Percentiles rank a stretch among this genome's conserved stretches.
Evolutionary conservation across 2,113 vertebrate species (phyloP).

Genomic region (Semnornis frantzii): DNA sequence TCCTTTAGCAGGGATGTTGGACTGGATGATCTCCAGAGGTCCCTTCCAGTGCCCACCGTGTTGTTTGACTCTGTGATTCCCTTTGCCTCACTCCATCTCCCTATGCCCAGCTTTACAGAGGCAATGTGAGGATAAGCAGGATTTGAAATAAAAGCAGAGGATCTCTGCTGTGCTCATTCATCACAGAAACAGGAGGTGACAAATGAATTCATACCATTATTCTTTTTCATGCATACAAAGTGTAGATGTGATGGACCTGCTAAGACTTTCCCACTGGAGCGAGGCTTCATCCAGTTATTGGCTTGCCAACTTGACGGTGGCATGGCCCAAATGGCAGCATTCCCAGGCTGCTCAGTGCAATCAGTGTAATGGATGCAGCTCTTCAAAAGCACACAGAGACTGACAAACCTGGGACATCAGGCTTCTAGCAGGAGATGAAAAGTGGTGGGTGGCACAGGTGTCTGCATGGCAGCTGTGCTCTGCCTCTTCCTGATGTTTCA

Average conservation of each 20-base stretch:
- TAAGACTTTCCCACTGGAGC: background rate
- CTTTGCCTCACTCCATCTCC: background rate
- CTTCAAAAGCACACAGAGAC: background rate
- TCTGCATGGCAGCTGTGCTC: background rate
- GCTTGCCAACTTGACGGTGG: background rate
- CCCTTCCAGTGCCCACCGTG: no score
- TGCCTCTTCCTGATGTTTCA: background rate
- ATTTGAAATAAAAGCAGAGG: background rate
- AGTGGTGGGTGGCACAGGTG: background rate
- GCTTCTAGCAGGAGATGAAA: background rate
- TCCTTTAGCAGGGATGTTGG: no score
- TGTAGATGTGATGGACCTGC: background rate
- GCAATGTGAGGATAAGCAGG: background rate
- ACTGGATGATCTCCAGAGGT: no score
- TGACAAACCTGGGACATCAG: background rate
- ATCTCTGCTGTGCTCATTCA: background rate
- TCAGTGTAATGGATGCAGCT: background rate
- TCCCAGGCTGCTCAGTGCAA: background rate
- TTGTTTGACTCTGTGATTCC: no score
- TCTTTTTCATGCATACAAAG: background rate
- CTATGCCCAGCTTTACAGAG: background rate
- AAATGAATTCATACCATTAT: background rate
- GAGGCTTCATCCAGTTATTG: background rate
- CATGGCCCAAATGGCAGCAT: background rate
- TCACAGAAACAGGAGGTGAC: background rate